A percentile compares a stretch with the other conserved stretches of the same genome.
phyloP scores from a whole-genome alignment of 2,113 vertebrate species.

The Coregonus clupeaformis region DNA sequence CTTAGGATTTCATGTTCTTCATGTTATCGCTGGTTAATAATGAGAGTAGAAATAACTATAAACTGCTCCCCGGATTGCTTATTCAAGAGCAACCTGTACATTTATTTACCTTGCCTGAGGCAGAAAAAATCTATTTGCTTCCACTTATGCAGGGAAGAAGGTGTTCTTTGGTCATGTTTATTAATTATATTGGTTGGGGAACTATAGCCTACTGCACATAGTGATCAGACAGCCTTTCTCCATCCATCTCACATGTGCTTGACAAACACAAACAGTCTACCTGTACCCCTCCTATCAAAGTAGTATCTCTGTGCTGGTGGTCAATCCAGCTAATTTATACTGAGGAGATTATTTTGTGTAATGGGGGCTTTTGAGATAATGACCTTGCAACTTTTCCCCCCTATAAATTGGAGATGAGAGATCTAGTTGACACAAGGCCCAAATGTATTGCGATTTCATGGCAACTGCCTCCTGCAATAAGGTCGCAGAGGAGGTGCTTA shows the following conservation, averaged over 20 bases:
- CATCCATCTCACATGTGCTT: not conserved
- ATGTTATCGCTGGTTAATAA: not conserved
- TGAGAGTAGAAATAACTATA: conserved; percentile 1
- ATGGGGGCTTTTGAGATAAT: conserved; percentile 61
- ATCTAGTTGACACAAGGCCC: conserved; percentile 60
- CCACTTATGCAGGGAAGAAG: not conserved
- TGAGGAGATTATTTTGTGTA: conserved; percentile 55
- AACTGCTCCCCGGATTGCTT: not conserved
- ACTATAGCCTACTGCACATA: not conserved
- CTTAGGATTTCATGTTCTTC: not conserved
- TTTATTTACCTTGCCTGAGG: not conserved
- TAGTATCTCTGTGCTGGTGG: conserved; percentile 15
- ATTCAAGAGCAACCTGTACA: not conserved
- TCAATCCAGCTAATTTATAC: conserved; percentile 51
- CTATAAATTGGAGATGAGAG: conserved; percentile 58
- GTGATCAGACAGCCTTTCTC: not conserved
- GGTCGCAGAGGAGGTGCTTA: conserved; percentile 76
- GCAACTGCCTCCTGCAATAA: conserved; percentile 71
- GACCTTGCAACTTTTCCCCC: conserved; percentile 57
- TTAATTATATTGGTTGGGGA: not conserved
- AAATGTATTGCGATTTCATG: conserved; percentile 56
- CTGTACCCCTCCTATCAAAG: not conserved
- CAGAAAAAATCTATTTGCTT: not conserved
- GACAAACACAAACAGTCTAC: not conserved
- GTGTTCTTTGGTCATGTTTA: not conserved